phyloP scores from a whole-genome alignment of 2,113 vertebrate species.

The Atlantisia rogersi region DNA sequence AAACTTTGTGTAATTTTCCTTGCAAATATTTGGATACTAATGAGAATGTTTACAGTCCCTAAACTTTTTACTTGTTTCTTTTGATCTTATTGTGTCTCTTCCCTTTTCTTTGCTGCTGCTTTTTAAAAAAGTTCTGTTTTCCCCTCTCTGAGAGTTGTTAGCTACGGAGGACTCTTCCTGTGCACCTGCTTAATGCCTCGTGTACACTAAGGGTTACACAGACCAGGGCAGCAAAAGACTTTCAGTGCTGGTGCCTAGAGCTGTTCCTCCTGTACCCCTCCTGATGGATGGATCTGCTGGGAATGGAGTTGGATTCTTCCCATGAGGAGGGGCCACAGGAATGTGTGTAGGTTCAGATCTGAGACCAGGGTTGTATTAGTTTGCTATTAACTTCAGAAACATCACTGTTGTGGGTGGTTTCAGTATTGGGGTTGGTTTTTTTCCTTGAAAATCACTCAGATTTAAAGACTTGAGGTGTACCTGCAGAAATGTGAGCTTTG shows the following conservation, averaged over 20 bases:
- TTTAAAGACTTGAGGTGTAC: not conserved
- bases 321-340: rapidly evolving
- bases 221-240: not conserved
- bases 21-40: not conserved
- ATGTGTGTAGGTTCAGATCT: not conserved
- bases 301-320: not conserved
- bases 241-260: not conserved
- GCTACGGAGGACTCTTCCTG: not conserved
- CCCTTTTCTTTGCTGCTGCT: not conserved
- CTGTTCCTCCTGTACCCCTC: not conserved
- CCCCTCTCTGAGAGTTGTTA: not conserved
- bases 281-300: not conserved
- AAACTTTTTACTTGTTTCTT: not conserved
- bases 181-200: rapidly evolving
- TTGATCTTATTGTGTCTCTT: not conserved
- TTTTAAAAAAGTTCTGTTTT: not conserved
- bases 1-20: not conserved
- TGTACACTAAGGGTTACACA: not conserved
- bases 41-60: not conserved
- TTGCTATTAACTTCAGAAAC: not conserved
- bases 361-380: not conserved
- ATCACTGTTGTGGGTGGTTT: not conserved
- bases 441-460: not conserved
- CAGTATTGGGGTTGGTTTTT: not conserved
- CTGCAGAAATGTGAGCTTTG: not conserved